phyloP scores from a whole-genome alignment of 2,888 invertebrate genomes.

The Elmis aenea region DNA sequence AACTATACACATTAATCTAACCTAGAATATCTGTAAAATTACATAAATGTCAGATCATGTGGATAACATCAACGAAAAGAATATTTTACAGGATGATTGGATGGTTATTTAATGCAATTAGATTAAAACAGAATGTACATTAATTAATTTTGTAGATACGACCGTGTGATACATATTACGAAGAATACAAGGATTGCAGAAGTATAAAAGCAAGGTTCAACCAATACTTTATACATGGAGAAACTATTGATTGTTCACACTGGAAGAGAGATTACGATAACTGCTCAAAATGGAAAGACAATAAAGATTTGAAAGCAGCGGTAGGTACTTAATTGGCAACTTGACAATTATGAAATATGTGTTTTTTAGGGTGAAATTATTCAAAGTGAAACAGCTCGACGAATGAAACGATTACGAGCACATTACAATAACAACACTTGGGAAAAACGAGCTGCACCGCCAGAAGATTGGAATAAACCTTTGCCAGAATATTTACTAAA shows the following conservation, averaged over 20 bases:
- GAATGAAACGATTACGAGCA: slow-evolving; percentile 57
- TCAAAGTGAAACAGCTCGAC: slow-evolving; percentile 64
- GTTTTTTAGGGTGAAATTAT: slow-evolving; percentile 58
- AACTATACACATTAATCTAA: no score
- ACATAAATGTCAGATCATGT: no score
- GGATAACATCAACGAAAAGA: no score
- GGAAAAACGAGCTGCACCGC: slow-evolving; percentile 70
- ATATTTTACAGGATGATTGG: slow-evolving; percentile 5
- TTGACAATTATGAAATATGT: slow-evolving; percentile 1
- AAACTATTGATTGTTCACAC: slow-evolving; percentile 65
- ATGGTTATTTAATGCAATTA: no score
- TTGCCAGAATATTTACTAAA: slow-evolving; percentile 71
- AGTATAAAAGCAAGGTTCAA: slow-evolving; percentile 73
- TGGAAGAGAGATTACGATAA: slow-evolving; percentile 76
- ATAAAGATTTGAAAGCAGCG: slow-evolving; percentile 59
- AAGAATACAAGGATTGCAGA: slow-evolving; percentile 76
- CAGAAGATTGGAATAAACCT: slow-evolving; percentile 75
- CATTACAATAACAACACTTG: slow-evolving; percentile 75
- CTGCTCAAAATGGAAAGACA: slow-evolving; percentile 63
- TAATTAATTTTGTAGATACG: no score
- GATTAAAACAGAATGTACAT: no score
- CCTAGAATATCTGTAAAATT: no score
- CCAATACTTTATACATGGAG: slow-evolving; percentile 79
- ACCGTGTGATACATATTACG: slow-evolving; percentile 72
- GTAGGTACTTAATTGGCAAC: slow-evolving; percentile 48